phyloP scores from a whole-genome alignment of 2,888 invertebrate genomes.

The Thymelicus sylvestris region DNA sequence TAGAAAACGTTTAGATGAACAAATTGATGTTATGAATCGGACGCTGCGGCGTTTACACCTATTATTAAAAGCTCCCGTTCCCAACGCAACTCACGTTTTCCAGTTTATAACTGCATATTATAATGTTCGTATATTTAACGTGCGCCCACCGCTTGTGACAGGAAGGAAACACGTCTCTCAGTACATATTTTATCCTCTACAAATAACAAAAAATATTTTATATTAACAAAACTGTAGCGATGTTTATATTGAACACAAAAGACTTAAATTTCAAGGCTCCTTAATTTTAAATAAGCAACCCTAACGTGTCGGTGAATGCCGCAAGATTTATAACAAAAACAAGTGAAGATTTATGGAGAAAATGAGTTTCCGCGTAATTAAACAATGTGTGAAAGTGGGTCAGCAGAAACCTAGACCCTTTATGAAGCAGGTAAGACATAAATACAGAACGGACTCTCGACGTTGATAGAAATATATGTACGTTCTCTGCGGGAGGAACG shows the following conservation, averaged over 20 bases:
- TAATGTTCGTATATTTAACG: no score
- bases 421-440: constrained; percentile 30
- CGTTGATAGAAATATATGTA: constrained; percentile 35
- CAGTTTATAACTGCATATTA: background rate
- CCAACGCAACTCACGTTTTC: background rate
- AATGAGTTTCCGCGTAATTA: constrained; percentile 19
- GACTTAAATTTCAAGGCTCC: background rate
- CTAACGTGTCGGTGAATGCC: background rate
- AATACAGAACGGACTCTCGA: constrained; percentile 26
- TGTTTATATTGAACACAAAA: no score
- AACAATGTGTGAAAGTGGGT: constrained; percentile 28
- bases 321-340: background rate
- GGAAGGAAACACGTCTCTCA: background rate
- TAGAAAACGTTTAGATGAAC: constrained; percentile 33
- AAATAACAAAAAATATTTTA: no score
- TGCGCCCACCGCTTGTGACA: no score
- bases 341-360: constrained; percentile 4
- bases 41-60: background rate
- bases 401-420: constrained; percentile 28
- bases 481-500: constrained; percentile 8
- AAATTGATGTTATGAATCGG: constrained; percentile 22
- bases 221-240: no score
- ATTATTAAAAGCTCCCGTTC: constrained; percentile 5
- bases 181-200: background rate
- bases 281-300: background rate